Evolutionary conservation across 2,888 invertebrate species (phyloP), one percentile per base, ranked within the genome.

Genomic region (Nephrocerus scutellatus): DNA sequence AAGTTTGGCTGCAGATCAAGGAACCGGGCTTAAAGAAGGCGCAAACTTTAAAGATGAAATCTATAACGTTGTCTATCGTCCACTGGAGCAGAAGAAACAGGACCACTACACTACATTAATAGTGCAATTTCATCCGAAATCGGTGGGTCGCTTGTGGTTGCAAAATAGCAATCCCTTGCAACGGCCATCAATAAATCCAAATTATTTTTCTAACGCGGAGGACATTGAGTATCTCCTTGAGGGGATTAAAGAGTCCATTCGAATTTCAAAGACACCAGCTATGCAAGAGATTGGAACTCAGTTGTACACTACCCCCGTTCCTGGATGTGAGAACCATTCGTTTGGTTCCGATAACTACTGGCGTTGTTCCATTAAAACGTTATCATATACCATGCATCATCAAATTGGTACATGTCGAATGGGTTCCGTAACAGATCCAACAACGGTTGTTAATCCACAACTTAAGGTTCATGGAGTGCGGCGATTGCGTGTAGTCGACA

Each of bases 171-270:
- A 90, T 68, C 86, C 89, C 0, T 74, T 79, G 29, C 77, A 80
- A 22, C 76, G 80, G 51, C 89, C 91, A 0, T 66, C 77, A n/a
- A 77, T 92, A 51, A 78, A 84, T 52, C 82, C 87, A 0, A 85
- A 90, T 54, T 90, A 90, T 60, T 74, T 89, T 43, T 73, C 75
- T 0, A 75, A 84, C 55, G 76, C 75, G 42, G 59, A 74, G 18
- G 74, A 87, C 52, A 63, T 77, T 1, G 71, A 72, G n/a, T 76
- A 76, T 2, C 64, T 80, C 31, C 60, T 81, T 5, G 73, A 74
- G 12, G 73, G 77, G 0, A 75, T 82, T 26, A 77, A 80, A 44
- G 72, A 74, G 34, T 62, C 75, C 4, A 72, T 79, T 45, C 68
- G 69, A 40, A 54, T 82, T 15, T 66, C 71, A 1, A 59, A 71